Conservation (phyloP, 2,113 vertebrate genomes). For the Rhizomys pruinosus region DNA sequence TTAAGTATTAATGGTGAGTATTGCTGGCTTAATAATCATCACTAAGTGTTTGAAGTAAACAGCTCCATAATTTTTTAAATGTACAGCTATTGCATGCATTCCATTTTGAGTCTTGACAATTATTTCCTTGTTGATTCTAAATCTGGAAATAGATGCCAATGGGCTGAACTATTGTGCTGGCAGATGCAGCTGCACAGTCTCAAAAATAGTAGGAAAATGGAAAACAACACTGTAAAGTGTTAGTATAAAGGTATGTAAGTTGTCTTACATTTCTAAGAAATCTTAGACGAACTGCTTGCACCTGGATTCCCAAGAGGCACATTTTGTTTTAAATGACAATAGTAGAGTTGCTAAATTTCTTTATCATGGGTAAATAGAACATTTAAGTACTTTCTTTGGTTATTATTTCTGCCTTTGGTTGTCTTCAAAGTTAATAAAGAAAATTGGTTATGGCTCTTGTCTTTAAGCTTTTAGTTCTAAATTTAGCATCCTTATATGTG, state of each 20-base stretch:
- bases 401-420: neutral
- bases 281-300: conserved; percentile 57
- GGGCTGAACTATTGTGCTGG: conserved; percentile 59
- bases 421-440: neutral
- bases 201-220: conserved; percentile 29
- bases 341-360: conserved; percentile 42
- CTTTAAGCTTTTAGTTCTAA: neutral
- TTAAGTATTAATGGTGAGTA: neutral
- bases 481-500: neutral
- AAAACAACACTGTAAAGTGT: conserved; percentile 23
- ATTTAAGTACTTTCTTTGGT: neutral
- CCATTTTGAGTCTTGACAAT: conserved; percentile 46
- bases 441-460: neutral
- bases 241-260: conserved; percentile 42
- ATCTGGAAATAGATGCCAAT: conserved; percentile 63
- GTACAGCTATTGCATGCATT: neutral
- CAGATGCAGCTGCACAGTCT: conserved; percentile 60
- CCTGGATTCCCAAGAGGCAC: neutral
- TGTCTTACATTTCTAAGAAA: conserved; percentile 68
- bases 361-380: conserved; percentile 22
- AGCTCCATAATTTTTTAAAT: conserved; percentile 31
- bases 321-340: conserved; percentile 50
- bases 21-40: neutral
- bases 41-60: conserved; percentile 17
- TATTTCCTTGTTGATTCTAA: conserved; percentile 71